Evolutionary conservation across 2,888 invertebrate species (phyloP), one percentile per base, ranked within the genome.

Genomic region (Pelosia muscerda): DNA sequence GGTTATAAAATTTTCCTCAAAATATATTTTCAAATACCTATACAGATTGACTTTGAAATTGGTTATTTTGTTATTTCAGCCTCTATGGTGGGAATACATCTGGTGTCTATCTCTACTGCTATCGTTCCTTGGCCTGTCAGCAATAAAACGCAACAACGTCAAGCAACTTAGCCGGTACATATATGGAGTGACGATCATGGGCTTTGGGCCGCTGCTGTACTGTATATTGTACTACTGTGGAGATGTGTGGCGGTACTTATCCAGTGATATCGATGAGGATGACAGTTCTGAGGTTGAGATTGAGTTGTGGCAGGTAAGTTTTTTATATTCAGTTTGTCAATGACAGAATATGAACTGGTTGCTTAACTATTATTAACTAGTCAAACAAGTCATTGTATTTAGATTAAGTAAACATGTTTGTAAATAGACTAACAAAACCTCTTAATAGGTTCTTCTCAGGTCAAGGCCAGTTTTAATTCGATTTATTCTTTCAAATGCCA

Each of bases 51-150:
- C n/a, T n/a, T n/a, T n/a, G n/a, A n/a, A n/a, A n/a, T n/a, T n/a
- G n/a, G n/a, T n/a, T n/a, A n/a, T n/a, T n/a, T n/a, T n/a, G n/a
- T 38, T 25, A 4, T 65, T 96, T 95, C 93, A 97, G 96, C 98
- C 98, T 2, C 92, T 97, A 60, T 96, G 97, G 93, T 99, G 99
- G 99, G 99, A 99, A 92, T 99, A 98, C 90, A 96, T 97, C 82
- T 99, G 99, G 99, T 96, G 98, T 79, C 92, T 96, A 26, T 98
- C 98, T 81, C 94, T 98, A 68, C 90, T 98, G 42, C 95, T 98
- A 54, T 97, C 98, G 19, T 97, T 98, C 90, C 94, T 98, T 69
- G 99, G 98, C 8, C 95, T 99, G 65, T 96, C 98, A 42, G 98
- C 99, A 54, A 96, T 98, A 77, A 97, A 98, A 82, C 97, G 96